A percentile compares a stretch with the other conserved stretches of the same genome.
Evolutionary conservation across 2,888 invertebrate genomes (phyloP).

Genomic region (Eupithecia subfuscata): DNA sequence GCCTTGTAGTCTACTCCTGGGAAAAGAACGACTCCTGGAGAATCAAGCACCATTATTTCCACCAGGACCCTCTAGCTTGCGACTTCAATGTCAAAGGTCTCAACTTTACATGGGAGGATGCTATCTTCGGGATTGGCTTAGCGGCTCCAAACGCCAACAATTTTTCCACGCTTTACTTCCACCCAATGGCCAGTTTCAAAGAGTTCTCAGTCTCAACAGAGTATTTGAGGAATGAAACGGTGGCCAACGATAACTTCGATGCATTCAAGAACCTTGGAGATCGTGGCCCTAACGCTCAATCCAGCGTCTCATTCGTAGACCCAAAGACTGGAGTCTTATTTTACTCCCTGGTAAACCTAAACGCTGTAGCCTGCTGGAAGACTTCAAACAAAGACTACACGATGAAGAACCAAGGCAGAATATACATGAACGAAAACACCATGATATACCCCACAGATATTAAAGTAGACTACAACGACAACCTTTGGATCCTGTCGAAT

Average conservation of each 20-base stretch:
- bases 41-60: slow-evolving; percentile 88
- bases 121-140: slow-evolving; percentile 89
- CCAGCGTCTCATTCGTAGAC: slow-evolving; percentile 89
- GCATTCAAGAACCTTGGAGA: slow-evolving; percentile 88
- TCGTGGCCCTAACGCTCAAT: slow-evolving; percentile 89
- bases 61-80: slow-evolving; percentile 88
- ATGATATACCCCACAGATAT: slow-evolving; percentile 92
- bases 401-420: slow-evolving; percentile 88
- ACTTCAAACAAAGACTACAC: slow-evolving; percentile 87
- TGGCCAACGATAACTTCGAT: slow-evolving; percentile 83
- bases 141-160: slow-evolving; percentile 86
- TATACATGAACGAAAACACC: slow-evolving; percentile 87
- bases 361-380: slow-evolving; percentile 91
- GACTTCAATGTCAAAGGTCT: slow-evolving; percentile 88
- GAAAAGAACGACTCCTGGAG: slow-evolving; percentile 89
- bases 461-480: slow-evolving; percentile 88
- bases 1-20: slow-evolving; percentile 90
- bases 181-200: slow-evolving; percentile 90
- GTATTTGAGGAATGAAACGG: slow-evolving; percentile 85
- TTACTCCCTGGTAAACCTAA: slow-evolving; percentile 89
- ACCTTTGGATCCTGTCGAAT: slow-evolving; percentile 90
- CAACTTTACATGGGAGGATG: slow-evolving; percentile 90
- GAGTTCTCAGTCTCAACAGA: slow-evolving; percentile 90
- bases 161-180: slow-evolving; percentile 90
- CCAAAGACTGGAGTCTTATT: slow-evolving; percentile 88